Percentiles rank a stretch among this genome's conserved stretches.
phyloP scores from a whole-genome alignment of 2,888 invertebrate species.

The Nemoura dubitans region DNA sequence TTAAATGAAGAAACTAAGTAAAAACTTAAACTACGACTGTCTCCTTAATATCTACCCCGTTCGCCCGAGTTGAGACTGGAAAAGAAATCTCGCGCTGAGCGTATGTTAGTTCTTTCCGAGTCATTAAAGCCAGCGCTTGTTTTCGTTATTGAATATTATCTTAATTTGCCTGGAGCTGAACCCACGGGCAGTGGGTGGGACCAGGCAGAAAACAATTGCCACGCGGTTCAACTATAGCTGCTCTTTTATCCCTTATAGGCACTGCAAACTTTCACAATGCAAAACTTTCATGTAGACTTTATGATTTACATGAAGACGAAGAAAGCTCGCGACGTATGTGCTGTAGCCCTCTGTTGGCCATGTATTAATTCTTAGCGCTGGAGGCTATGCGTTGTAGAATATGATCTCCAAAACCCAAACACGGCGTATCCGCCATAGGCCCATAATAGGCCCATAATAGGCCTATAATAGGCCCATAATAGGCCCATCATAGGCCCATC shows the following conservation, averaged over 20 bases:
- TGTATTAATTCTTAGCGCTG: not conserved
- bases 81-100: not conserved
- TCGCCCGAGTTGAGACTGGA: not conserved
- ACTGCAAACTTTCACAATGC: not conserved
- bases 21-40: too few relatives aligned
- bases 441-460: too few relatives aligned
- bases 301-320: not conserved
- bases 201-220: not conserved
- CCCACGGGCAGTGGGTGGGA: not conserved
- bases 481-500: too few relatives aligned
- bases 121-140: not conserved
- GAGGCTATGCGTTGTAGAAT: not conserved
- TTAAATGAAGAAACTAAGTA: too few relatives aligned
- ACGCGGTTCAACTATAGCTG: not conserved
- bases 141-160: not conserved
- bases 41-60: too few relatives aligned
- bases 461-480: too few relatives aligned
- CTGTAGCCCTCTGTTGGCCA: not conserved
- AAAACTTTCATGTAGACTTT: not conserved
- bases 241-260: not conserved
- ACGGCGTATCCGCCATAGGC: too few relatives aligned
- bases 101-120: not conserved
- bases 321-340: not conserved
- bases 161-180: not conserved
- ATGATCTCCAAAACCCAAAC: not conserved